Evolutionary conservation across 37 sponge, comb jelly and placozoan species (phyloP), one percentile per base, ranked within the genome.

Genomic region (Theonella swinhoei): DNA sequence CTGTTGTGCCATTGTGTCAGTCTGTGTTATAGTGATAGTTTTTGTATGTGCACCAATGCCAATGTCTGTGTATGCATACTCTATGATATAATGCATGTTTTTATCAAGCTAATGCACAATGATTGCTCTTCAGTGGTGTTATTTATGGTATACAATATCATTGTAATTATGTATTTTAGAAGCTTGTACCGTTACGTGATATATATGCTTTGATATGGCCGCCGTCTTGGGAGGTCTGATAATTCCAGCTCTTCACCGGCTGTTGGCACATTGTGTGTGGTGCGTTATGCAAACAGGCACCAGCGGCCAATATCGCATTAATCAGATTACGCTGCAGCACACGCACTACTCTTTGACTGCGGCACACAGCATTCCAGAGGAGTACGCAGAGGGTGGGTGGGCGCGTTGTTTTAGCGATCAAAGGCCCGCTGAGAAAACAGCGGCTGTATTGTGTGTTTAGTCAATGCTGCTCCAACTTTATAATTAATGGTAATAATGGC

Each of bases 311-410:
- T n/a, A n/a, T n/a, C n/a, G n/a, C n/a, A n/a, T n/a, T n/a, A n/a
- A n/a, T n/a, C n/a, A n/a, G n/a, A n/a, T n/a, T n/a, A n/a, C n/a
- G n/a, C n/a, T n/a, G n/a, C n/a, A n/a, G n/a, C n/a, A n/a, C n/a
- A n/a, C n/a, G n/a, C n/a, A n/a, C n/a, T n/a, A n/a, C n/a, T n/a
- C n/a, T n/a, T n/a, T n/a, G n/a, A n/a, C n/a, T n/a, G n/a, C n/a
- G n/a, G n/a, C n/a, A n/a, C n/a, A n/a, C n/a, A n/a, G n/a, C n/a
- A n/a, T n/a, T n/a, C n/a, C n/a, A n/a, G n/a, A n/a, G n/a, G n/a
- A n/a, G n/a, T n/a, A n/a, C n/a, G 28, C 42, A 73, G 14, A 41
- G 30, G 24, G 74, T 73, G 74, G 74, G 74, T 39, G 74, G 39
- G 25, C 25, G 41, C 74, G 41, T 73, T 38, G 22, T 22, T 73